Evolutionary conservation across 2,797 vertebrate genomes (phyloP).

Genomic region (Toxotes lorentzi): DNA sequence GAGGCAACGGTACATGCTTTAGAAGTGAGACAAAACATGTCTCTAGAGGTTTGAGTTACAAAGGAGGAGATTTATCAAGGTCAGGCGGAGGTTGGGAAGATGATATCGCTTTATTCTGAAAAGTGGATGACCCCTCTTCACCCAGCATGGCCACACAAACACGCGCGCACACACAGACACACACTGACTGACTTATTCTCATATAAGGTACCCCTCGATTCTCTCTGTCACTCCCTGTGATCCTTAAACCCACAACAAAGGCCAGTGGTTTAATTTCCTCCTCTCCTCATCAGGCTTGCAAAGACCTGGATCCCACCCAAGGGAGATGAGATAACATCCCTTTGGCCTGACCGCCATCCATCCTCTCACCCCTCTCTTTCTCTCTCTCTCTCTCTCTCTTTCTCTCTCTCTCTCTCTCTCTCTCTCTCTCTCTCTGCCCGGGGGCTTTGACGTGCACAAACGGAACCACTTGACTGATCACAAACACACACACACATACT

Average conservation of each 20-base stretch:
- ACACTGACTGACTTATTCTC: slow-evolving; percentile 51
- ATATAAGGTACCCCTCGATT: slow-evolving; percentile 42
- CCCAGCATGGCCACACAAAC: slow-evolving; percentile 41
- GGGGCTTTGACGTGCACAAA: slow-evolving; percentile 67
- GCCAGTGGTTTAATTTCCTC: slow-evolving; percentile 80
- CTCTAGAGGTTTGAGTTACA: slow-evolving; percentile 75
- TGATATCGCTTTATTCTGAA: slow-evolving; percentile 62
- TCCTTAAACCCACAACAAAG: slow-evolving; percentile 76
- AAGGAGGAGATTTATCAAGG: slow-evolving; percentile 70
- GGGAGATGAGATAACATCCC: slow-evolving; percentile 81
- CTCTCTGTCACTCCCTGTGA: slow-evolving; percentile 49
- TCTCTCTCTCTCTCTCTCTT: slow-evolving; percentile 10
- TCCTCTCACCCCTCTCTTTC: slow-evolving; percentile 54
- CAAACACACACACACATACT: slow-evolving; percentile 49
- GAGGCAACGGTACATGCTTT: slow-evolving; percentile 51
- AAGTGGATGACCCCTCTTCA: slow-evolving; percentile 61
- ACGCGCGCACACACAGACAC: slow-evolving; percentile 31
- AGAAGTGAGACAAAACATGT: slow-evolving; percentile 61
- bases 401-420: slow-evolving; percentile 28
- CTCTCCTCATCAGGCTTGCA: slow-evolving; percentile 60
- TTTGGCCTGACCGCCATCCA: slow-evolving; percentile 64
- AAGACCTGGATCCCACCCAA: slow-evolving; percentile 78
- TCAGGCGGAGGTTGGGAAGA: slow-evolving; percentile 75
- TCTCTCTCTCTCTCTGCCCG: slow-evolving; percentile 36
- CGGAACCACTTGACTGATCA: slow-evolving; percentile 73